A percentile compares a stretch with the other conserved stretches of the same genome.
phyloP scores from a whole-genome alignment of 2,888 invertebrate species.

The Microchrysa polita region DNA sequence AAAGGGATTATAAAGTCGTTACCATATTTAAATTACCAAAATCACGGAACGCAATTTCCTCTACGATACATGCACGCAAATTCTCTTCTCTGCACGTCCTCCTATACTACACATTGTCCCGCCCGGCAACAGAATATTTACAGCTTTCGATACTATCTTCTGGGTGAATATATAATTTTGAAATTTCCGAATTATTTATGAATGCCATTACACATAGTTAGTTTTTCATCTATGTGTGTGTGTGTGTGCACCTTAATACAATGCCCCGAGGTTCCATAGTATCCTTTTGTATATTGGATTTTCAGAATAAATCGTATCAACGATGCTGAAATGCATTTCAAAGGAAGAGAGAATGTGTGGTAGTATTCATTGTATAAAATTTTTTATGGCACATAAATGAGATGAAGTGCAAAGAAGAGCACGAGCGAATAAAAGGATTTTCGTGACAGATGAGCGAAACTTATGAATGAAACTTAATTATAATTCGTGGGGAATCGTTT shows the following conservation, averaged over 20 bases:
- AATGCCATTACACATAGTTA: constrained; percentile 40
- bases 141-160: constrained; percentile 40
- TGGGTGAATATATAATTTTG: constrained; percentile 41
- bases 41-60: no score
- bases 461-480: no score
- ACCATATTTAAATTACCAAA: no score
- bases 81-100: neutral
- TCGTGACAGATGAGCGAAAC: no score
- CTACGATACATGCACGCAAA: no score
- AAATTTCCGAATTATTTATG: constrained; percentile 43
- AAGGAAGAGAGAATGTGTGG: no score
- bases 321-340: constrained; percentile 12
- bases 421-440: no score
- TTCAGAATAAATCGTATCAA: constrained; percentile 40
- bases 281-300: constrained; percentile 36
- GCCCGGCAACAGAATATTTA: constrained; percentile 33
- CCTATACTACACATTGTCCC: neutral
- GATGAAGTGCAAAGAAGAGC: constrained; percentile 1
- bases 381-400: constrained; percentile 31
- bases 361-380: constrained; percentile 29
- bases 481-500: no score
- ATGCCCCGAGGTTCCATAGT: constrained; percentile 12
- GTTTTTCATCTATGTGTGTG: constrained; percentile 31
- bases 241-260: neutral
- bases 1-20: no score